Evolutionary conservation across 2,888 invertebrate species (phyloP).

Genomic region (Linyphia triangularis): DNA sequence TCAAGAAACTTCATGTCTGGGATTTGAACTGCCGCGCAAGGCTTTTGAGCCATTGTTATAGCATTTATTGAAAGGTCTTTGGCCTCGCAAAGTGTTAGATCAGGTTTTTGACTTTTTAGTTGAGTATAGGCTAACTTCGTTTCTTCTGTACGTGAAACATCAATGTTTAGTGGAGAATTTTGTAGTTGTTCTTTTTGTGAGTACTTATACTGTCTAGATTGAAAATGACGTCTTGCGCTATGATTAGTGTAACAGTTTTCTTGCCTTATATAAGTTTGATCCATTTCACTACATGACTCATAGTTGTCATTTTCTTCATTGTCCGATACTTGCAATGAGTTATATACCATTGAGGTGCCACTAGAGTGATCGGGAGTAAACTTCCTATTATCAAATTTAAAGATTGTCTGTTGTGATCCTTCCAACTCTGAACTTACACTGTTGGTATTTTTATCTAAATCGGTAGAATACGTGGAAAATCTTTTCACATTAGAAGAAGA

Average conservation of each 20-base stretch:
- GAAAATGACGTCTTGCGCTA: background rate
- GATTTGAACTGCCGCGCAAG: background rate
- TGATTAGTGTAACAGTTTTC: background rate
- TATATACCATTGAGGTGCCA: background rate
- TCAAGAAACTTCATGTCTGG: background rate
- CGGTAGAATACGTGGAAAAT: background rate
- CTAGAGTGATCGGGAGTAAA: background rate
- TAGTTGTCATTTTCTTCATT: background rate
- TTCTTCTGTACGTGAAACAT: background rate
- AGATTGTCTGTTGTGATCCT: background rate
- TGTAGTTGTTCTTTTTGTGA: background rate
- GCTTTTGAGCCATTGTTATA: background rate
- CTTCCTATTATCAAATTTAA: background rate
- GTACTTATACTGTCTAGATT: background rate
- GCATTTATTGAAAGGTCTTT: background rate
- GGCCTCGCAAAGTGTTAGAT: background rate
- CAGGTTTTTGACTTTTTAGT: background rate
- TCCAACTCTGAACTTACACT: background rate
- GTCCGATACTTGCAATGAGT: background rate
- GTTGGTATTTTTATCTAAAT: background rate
- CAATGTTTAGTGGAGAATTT: background rate
- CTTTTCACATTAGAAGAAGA: background rate
- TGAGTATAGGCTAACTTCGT: background rate
- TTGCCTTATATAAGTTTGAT: conserved; percentile 4
- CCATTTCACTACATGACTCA: background rate